These are phyloP conservation scores for Knipowitschia caucasica DNA, from an alignment of 2,797 vertebrate species.

Conservation along the genomic window DNA sequence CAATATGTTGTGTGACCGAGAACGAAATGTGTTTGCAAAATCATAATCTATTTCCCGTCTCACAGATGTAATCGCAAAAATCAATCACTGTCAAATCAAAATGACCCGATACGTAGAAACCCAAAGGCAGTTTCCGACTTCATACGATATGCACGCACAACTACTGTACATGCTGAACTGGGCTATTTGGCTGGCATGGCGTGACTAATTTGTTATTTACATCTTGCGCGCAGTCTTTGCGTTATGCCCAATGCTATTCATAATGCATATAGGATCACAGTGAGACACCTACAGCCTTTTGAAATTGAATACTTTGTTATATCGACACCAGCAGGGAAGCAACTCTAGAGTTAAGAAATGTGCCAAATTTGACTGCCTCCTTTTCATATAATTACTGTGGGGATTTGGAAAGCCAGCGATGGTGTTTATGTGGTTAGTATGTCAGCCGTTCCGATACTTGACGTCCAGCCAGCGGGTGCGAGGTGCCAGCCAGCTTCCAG, in stretches of 20 bases:
- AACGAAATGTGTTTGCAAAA: not conserved
- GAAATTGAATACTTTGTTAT: not conserved
- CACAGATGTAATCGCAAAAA: not conserved
- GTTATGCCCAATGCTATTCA: not conserved
- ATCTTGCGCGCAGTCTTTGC: not conserved
- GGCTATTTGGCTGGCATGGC: not conserved
- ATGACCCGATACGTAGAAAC: not conserved
- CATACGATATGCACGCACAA: not conserved
- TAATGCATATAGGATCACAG: not conserved
- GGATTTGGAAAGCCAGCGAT: slow-evolving; percentile 30
- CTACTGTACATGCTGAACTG: not conserved
- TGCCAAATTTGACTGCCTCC: slow-evolving; percentile 8
- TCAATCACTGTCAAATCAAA: not conserved
- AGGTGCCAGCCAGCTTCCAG: slow-evolving; percentile 17
- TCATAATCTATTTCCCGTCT: not conserved
- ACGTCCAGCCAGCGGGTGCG: slow-evolving; percentile 18
- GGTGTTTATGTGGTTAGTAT: slow-evolving; percentile 35
- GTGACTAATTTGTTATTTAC: slow-evolving; percentile 6
- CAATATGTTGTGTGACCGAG: not conserved
- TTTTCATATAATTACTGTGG: slow-evolving; percentile 38
- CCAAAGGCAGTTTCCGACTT: not conserved
- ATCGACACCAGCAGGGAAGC: slow-evolving; percentile 21
- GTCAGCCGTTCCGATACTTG: slow-evolving; percentile 38
- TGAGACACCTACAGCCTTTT: not conserved
- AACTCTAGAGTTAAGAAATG: slow-evolving; percentile 9